Evolutionary conservation across 2,888 invertebrate genomes (phyloP).

Genomic region (Hypena proboscidalis): DNA sequence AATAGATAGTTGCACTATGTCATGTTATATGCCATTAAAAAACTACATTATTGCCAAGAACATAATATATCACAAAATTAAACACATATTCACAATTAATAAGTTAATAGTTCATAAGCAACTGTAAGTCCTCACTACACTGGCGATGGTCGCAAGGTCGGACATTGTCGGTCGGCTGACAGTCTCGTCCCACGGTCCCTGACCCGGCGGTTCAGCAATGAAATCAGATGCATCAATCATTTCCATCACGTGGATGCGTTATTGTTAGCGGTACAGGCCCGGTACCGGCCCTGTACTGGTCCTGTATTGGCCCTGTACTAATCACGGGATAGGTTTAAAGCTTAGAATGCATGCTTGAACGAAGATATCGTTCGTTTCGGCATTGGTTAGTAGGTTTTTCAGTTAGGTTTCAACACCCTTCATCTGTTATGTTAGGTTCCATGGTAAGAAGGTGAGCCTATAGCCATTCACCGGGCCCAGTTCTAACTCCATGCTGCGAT

Average conservation of each 20-base stretch:
- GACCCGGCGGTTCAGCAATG: slow-evolving; percentile 62
- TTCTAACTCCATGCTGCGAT: too few relatives aligned
- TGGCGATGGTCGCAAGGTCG: slow-evolving; percentile 46
- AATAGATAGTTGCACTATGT: too few relatives aligned
- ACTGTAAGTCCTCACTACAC: slow-evolving; percentile 41
- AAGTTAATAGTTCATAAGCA: slow-evolving; percentile 37
- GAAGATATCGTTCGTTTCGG: too few relatives aligned
- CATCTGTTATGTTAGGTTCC: too few relatives aligned
- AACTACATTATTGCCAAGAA: too few relatives aligned
- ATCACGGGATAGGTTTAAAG: slow-evolving; percentile 10
- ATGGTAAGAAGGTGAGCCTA: too few relatives aligned
- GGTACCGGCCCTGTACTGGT: slow-evolving; percentile 16
- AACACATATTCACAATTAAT: slow-evolving; percentile 27
- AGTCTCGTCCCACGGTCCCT: slow-evolving; percentile 57
- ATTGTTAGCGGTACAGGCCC: slow-evolving; percentile 21
- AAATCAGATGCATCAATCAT: slow-evolving; percentile 68
- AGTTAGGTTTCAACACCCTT: too few relatives aligned
- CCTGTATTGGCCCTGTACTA: slow-evolving; percentile 19
- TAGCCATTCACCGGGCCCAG: too few relatives aligned
- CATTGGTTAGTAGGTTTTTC: too few relatives aligned
- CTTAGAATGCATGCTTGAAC: neutral
- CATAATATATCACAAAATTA: slow-evolving; percentile 9
- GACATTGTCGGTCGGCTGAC: slow-evolving; percentile 43
- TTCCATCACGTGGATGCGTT: slow-evolving; percentile 50
- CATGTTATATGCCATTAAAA: too few relatives aligned